Evolutionary conservation across 2,113 vertebrate genomes (phyloP), one percentile per base, ranked within the genome.

Genomic region (Gnathonemus longibarbis): DNA sequence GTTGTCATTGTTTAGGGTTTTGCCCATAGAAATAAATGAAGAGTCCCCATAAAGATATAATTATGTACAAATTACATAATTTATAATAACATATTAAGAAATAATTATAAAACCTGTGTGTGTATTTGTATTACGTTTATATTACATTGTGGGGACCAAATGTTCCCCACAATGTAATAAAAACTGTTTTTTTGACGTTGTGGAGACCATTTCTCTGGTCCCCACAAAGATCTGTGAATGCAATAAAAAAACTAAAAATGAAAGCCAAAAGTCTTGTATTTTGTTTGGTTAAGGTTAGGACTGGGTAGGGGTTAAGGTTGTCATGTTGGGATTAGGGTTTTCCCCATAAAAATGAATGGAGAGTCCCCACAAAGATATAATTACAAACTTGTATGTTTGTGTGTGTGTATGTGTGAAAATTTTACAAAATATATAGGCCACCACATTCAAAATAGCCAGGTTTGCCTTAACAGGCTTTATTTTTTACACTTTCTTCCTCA

Each of bases 401-500:
- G 50, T 56, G 50, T 52, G 53, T 56, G 56, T 9, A 3, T 58
- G 7, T 58, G 56, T 9, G 24, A n/a, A 9, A 9, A 58, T n/a
- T 24, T n/a, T 24, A n/a, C 56, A 58, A 58, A 58, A 58, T 58
- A 58, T 58, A 45, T 45, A 46, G 1, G 42, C 77, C 17, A 9
- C 8, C 39, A 46, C 8, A 46, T 84, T 46, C 6, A 84, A 24
- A 46, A 13, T 21, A 48, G 3, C 19, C 19, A 46, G 21, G 6
- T 84, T 45, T 84, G 93, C 93, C 93, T 94, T 92, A 92, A 95
- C 90, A 92, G 87, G 90, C 91, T 93, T 91, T 94, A 92, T 87
- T 92, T 90, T 92, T 91, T 89, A 86, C 80, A 88, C 90, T 91
- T 91, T 87, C 84, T 46, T 89, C 70, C 88, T 58, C 86, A 87